Evolutionary conservation across 2,888 invertebrate genomes (phyloP).

Genomic region (Elegia similella): DNA sequence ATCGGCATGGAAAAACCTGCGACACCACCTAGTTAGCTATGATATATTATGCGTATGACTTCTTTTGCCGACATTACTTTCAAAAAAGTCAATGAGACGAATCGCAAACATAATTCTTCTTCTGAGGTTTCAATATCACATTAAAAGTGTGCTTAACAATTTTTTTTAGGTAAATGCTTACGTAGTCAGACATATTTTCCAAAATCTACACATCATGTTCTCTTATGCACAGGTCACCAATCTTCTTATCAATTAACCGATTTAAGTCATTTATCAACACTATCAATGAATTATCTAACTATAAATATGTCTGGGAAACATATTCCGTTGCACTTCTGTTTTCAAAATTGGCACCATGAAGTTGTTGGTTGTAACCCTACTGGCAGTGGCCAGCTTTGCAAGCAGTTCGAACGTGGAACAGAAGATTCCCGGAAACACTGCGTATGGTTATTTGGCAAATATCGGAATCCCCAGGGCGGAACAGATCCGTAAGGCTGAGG

Average conservation of each 20-base stretch:
- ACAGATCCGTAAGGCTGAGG: slow-evolving; percentile 43
- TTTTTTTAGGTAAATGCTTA: too few relatives aligned
- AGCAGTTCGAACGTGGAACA: slow-evolving; percentile 23
- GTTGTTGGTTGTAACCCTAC: slow-evolving; percentile 28
- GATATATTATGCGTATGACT: too few relatives aligned
- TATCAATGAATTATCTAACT: not conserved
- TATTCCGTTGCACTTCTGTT: not conserved
- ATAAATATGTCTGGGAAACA: not conserved
- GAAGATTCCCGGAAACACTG: slow-evolving; percentile 27
- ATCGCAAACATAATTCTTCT: too few relatives aligned
- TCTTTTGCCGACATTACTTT: too few relatives aligned
- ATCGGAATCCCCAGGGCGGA: slow-evolving; percentile 47
- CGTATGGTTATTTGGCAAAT: slow-evolving; percentile 43
- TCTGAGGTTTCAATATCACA: too few relatives aligned
- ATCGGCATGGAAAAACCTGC: too few relatives aligned
- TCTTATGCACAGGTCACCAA: not conserved
- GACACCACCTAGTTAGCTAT: too few relatives aligned
- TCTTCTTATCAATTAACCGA: slow-evolving; percentile 14
- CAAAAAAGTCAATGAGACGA: too few relatives aligned
- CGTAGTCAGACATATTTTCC: too few relatives aligned
- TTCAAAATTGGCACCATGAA: slow-evolving; percentile 22
- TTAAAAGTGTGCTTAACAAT: too few relatives aligned
- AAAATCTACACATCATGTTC: too few relatives aligned
- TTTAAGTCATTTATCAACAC: not conserved
- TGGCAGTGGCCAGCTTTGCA: slow-evolving; percentile 30